Evolutionary conservation across 2,888 invertebrate genomes (phyloP).

Genomic region (Crocallis elinguaria): DNA sequence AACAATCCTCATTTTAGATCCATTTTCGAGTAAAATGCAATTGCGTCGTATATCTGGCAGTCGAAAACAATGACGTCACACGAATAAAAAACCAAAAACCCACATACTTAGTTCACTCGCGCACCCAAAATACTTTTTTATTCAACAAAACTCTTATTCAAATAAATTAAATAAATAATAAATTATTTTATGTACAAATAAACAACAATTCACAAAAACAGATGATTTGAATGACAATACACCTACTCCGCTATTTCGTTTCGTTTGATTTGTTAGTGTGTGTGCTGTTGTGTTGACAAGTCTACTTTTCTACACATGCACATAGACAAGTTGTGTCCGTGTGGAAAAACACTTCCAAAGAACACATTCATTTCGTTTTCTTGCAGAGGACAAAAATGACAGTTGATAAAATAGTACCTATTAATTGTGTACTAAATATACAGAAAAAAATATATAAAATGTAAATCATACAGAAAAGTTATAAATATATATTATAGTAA

Average conservation of each 20-base stretch:
- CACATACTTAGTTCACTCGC: slow-evolving; percentile 63
- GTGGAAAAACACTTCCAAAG: background rate
- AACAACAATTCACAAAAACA: slow-evolving; percentile 76
- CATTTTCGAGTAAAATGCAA: slow-evolving; percentile 81
- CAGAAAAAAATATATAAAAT: no score
- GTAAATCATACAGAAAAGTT: no score
- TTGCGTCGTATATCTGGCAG: slow-evolving; percentile 86
- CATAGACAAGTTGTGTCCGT: background rate
- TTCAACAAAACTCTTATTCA: slow-evolving; percentile 50
- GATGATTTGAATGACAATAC: slow-evolving; percentile 72
- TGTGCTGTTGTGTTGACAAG: slow-evolving; percentile 38
- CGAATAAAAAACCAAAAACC: slow-evolving; percentile 66
- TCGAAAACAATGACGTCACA: slow-evolving; percentile 86
- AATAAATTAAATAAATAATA: slow-evolving; percentile 66
- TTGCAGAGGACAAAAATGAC: background rate
- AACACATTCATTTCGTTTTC: background rate
- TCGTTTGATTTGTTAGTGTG: slow-evolving; percentile 27
- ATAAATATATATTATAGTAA: no score
- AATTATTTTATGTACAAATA: slow-evolving; percentile 77
- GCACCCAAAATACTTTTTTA: slow-evolving; percentile 49
- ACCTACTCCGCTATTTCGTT: slow-evolving; percentile 47
- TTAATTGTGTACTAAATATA: no score
- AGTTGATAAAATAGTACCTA: no score
- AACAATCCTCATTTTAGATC: slow-evolving; percentile 79
- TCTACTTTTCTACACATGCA: slow-evolving; percentile 4